These are phyloP conservation scores for Coenonympha glycerion DNA, from an alignment of 2,888 invertebrate genomes.

Conservation along the genomic window DNA sequence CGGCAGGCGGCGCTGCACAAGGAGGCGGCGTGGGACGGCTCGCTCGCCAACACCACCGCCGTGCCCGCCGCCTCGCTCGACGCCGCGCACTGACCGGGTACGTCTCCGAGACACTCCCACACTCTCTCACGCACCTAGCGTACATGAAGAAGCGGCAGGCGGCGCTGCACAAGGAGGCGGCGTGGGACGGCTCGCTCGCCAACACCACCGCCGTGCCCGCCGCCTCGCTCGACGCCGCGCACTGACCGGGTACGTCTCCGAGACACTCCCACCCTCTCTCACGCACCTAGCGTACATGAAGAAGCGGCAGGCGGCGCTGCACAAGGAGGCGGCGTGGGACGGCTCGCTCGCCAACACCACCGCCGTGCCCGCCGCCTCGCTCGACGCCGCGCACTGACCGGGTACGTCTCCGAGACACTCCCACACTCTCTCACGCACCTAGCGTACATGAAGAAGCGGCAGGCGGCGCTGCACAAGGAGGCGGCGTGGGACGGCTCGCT, in stretches of 20 bases:
- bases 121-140: not conserved
- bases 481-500: slow-evolving; percentile 74
- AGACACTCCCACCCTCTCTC: not conserved
- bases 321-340: slow-evolving; percentile 73
- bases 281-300: no score
- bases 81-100: slow-evolving; percentile 21
- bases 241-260: no score
- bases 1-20: slow-evolving; percentile 68
- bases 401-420: no score
- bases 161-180: slow-evolving; percentile 68
- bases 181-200: slow-evolving; percentile 72
- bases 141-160: no score
- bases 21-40: slow-evolving; percentile 73
- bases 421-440: not conserved
- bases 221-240: slow-evolving; percentile 37
- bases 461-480: slow-evolving; percentile 68
- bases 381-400: slow-evolving; percentile 32
- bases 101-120: no score
- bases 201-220: slow-evolving; percentile 67
- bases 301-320: slow-evolving; percentile 67
- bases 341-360: slow-evolving; percentile 67
- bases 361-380: slow-evolving; percentile 58
- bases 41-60: slow-evolving; percentile 65
- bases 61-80: slow-evolving; percentile 55
- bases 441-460: no score